Percentiles rank a stretch among this genome's conserved stretches.
phyloP scores from a whole-genome alignment of 1,140 invertebrate genomes.

The Macrostomum lignano region DNA sequence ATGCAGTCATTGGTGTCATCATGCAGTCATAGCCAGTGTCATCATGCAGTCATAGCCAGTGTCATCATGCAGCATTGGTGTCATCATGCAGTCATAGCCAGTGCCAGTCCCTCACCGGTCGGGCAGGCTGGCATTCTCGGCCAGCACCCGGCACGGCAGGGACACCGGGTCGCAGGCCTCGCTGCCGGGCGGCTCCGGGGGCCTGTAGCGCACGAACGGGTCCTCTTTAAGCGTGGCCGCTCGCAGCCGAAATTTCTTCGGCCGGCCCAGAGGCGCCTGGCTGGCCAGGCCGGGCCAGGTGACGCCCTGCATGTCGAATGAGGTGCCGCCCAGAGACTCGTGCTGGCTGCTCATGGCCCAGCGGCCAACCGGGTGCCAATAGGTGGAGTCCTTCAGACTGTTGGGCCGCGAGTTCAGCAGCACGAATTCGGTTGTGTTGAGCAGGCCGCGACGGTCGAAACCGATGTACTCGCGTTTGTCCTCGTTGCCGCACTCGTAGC shows the following conservation, averaged over 20 bases:
- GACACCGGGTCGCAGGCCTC: not conserved
- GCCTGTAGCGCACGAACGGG: not conserved
- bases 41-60: not conserved
- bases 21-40: too few species aligned
- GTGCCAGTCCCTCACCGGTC: too few species aligned
- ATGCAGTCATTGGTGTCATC: too few species aligned
- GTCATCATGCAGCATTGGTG: not conserved
- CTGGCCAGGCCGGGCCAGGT: slow-evolving; percentile 84
- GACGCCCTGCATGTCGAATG: slow-evolving; percentile 63
- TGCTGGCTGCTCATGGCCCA: not conserved
- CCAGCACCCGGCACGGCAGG: too few species aligned
- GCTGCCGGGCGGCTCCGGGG: not conserved
- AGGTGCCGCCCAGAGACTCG: not conserved
- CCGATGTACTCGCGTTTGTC: not conserved
- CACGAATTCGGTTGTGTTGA: not conserved
- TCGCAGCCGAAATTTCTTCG: slow-evolving; percentile 65
- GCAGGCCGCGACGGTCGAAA: not conserved
- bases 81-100: not conserved
- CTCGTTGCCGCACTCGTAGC: too few species aligned
- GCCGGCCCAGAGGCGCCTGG: slow-evolving; percentile 73
- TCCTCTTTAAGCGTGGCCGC: slow-evolving; percentile 1
- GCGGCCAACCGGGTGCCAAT: not conserved
- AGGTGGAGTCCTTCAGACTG: not conserved
- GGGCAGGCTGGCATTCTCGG: too few species aligned
- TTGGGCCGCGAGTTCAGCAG: not conserved